These are phyloP conservation scores for Poeciliopsis prolifica DNA, from an alignment of 2,113 vertebrate genomes.

Conservation along the genomic window DNA sequence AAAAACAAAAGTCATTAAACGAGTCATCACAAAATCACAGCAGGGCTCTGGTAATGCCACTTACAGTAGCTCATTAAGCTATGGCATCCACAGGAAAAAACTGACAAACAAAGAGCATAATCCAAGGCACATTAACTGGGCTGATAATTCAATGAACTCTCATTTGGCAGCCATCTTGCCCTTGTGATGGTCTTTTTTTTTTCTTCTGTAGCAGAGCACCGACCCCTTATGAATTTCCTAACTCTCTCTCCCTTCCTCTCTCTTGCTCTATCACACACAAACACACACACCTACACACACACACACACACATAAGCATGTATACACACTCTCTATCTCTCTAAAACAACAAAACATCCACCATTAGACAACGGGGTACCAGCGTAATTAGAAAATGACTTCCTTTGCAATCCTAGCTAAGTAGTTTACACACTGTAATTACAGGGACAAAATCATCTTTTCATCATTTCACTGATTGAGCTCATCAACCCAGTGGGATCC, in stretches of 20 bases:
- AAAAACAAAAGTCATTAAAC: constrained; percentile 79
- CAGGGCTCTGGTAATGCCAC: constrained; percentile 78
- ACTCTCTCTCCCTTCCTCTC: constrained; percentile 23
- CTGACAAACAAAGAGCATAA: constrained; percentile 79
- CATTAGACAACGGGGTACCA: constrained; percentile 99
- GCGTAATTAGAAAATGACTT: constrained; percentile 99
- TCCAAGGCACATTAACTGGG: constrained; percentile 79
- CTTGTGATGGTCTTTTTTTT: constrained; percentile 74
- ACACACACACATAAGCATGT: constrained; percentile 2
- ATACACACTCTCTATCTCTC: constrained; percentile 43
- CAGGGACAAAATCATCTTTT: constrained; percentile 99
- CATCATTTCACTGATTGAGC: constrained; percentile 99
- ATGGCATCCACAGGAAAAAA: constrained; percentile 75
- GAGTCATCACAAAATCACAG: constrained; percentile 80
- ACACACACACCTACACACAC: constrained; percentile 14
- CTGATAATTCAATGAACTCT: constrained; percentile 81
- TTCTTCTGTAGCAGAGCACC: constrained; percentile 60
- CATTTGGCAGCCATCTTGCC: constrained; percentile 80
- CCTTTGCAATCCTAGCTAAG: constrained; percentile 99
- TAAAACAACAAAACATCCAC: constrained; percentile 99
- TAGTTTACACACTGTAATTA: constrained; percentile 99
- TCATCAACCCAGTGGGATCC: constrained; percentile 98
- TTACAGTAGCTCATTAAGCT: constrained; percentile 81
- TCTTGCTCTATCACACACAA: constrained; percentile 1
- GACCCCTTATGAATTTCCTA: constrained; percentile 61